Evolutionary conservation across 2,113 vertebrate species (phyloP).

Genomic region (Proteles cristata): DNA sequence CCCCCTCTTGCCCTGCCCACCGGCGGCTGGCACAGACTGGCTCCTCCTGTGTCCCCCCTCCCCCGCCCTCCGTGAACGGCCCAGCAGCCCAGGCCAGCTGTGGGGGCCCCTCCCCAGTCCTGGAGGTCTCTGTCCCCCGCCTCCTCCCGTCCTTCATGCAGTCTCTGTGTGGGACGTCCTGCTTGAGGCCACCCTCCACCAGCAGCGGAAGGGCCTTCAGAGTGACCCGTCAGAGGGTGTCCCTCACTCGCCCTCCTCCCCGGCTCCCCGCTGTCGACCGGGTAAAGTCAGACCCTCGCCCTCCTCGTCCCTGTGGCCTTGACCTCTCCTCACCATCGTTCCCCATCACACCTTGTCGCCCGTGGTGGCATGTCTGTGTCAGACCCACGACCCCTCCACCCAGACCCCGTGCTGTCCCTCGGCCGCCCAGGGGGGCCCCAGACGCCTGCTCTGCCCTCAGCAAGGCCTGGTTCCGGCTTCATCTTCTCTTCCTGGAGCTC

Average conservation of each 20-base stretch:
- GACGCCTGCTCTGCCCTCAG: neutral
- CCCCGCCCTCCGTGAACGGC: too few species aligned
- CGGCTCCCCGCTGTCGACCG: too few species aligned
- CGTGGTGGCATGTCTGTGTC: neutral
- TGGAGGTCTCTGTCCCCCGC: neutral
- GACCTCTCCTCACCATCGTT: neutral
- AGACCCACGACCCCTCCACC: neutral
- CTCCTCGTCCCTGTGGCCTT: rapidly evolving
- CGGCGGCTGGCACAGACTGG: rapidly evolving
- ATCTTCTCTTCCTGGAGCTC: neutral
- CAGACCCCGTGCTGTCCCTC: neutral
- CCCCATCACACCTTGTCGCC: neutral
- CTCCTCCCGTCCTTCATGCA: neutral
- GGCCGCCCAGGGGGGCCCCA: neutral
- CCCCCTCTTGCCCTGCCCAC: neutral
- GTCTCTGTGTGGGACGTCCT: neutral
- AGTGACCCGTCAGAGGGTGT: neutral
- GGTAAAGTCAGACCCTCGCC: too few species aligned
- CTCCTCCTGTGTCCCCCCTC: neutral
- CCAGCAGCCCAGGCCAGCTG: neutral
- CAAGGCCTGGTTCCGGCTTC: neutral
- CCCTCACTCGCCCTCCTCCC: neutral
- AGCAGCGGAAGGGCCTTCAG: neutral
- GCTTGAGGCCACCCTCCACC: neutral
- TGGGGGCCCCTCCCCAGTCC: too few species aligned